Evolutionary conservation across 2,797 vertebrate genomes (phyloP).

Genomic region (Calcarius lapponicus): DNA sequence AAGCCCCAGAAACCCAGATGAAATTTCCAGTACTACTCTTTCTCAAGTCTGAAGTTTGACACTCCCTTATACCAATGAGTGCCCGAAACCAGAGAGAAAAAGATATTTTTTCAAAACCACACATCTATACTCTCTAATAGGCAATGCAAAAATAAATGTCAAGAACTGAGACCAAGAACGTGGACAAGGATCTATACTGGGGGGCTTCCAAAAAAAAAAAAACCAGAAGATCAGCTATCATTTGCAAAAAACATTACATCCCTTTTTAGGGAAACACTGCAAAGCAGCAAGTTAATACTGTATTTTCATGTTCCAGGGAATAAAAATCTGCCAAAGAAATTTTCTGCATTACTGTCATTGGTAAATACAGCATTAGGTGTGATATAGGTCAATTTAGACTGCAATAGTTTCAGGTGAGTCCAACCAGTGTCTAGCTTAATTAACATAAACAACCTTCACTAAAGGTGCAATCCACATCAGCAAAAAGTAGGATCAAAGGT

Average conservation of each 20-base stretch:
- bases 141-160: not conserved
- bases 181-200: not conserved
- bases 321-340: rapidly evolving
- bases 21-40: not conserved
- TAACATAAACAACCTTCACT: not conserved
- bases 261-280: not conserved
- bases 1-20: not conserved
- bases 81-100: not conserved
- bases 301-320: not conserved
- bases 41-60: not conserved
- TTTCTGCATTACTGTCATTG: not conserved
- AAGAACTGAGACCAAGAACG: not conserved
- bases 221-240: not conserved
- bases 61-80: not conserved
- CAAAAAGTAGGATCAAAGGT: not conserved
- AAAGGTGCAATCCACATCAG: not conserved
- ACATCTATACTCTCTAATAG: not conserved
- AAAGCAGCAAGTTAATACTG: not conserved
- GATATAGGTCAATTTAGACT: not conserved
- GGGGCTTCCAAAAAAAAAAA: not conserved
- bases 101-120: not conserved
- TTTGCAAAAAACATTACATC: not conserved
- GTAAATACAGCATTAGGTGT: not conserved
- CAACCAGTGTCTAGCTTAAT: not conserved
- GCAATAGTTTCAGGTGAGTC: not conserved